Evolutionary conservation across 2,888 invertebrate genomes (phyloP).

Genomic region (Biston stratarius): DNA sequence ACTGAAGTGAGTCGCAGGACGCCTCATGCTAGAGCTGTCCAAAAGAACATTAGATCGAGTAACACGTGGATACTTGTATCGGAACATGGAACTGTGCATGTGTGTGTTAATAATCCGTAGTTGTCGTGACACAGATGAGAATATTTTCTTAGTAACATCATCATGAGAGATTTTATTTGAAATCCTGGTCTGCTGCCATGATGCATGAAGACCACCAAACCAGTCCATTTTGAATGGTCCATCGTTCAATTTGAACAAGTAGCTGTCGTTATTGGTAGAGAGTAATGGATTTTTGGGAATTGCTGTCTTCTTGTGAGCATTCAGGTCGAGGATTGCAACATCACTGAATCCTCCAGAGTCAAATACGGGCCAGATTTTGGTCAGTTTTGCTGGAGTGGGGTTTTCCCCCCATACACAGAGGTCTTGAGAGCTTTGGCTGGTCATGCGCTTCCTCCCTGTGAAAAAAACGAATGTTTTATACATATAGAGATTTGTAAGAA

Average conservation of each 20-base stretch:
- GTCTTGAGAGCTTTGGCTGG: constrained; percentile 65
- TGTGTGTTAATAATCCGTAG: constrained; percentile 77
- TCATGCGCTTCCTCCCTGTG: constrained; percentile 79
- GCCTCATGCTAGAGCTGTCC: constrained; percentile 65
- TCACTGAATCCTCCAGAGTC: constrained; percentile 81
- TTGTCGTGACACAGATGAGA: constrained; percentile 78
- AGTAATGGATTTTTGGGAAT: constrained; percentile 66
- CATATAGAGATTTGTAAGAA: no score
- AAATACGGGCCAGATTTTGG: constrained; percentile 83
- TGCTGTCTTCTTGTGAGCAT: constrained; percentile 61
- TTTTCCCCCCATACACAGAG: constrained; percentile 69
- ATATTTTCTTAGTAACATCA: constrained; percentile 72
- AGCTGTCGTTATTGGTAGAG: constrained; percentile 51
- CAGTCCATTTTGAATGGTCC: constrained; percentile 60
- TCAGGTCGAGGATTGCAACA: constrained; percentile 62
- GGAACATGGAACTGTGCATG: constrained; percentile 73
- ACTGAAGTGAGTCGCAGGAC: constrained; percentile 70
- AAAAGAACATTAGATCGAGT: constrained; percentile 77
- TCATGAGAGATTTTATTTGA: constrained; percentile 63
- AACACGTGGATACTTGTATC: constrained; percentile 79
- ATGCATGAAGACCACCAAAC: constrained; percentile 68
- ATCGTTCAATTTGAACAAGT: constrained; percentile 53
- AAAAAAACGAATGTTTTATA: constrained; percentile 20
- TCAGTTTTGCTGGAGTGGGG: constrained; percentile 70
- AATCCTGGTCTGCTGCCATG: constrained; percentile 73